phyloP scores from a whole-genome alignment of 2,888 invertebrate genomes.

The Drosophila nr. perissopoda region DNA sequence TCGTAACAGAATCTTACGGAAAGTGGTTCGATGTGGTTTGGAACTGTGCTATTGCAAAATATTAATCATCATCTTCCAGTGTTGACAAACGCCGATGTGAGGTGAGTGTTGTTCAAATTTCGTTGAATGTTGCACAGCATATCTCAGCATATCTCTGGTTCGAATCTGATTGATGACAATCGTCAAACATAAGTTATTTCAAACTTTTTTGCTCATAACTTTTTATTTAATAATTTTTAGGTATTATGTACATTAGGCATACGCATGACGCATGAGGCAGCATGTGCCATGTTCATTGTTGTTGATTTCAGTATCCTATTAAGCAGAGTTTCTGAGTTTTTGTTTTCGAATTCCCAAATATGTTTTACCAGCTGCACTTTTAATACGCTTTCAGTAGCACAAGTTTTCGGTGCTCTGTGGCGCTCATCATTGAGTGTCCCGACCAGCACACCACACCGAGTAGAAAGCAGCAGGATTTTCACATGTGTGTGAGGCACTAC shows the following conservation, averaged over 20 bases:
- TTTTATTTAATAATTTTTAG: neutral
- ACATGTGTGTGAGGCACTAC: neutral
- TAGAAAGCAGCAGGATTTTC: neutral
- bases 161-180: neutral
- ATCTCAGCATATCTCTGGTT: neutral
- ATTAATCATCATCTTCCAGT: neutral
- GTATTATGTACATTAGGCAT: neutral
- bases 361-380: neutral
- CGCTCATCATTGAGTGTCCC: neutral
- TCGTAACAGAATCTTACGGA: neutral
- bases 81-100: neutral
- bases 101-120: neutral
- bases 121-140: neutral
- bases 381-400: neutral
- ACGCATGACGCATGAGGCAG: neutral
- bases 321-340: neutral
- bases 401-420: neutral
- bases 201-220: neutral
- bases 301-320: slow-evolving; percentile 5
- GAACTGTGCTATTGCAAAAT: neutral
- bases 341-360: neutral
- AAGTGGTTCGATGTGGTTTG: neutral
- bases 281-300: slow-evolving; percentile 5
- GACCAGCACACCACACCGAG: neutral
- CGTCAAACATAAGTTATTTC: neutral